Evolutionary conservation across 2,113 vertebrate species (phyloP).

Genomic region (Parus major): DNA sequence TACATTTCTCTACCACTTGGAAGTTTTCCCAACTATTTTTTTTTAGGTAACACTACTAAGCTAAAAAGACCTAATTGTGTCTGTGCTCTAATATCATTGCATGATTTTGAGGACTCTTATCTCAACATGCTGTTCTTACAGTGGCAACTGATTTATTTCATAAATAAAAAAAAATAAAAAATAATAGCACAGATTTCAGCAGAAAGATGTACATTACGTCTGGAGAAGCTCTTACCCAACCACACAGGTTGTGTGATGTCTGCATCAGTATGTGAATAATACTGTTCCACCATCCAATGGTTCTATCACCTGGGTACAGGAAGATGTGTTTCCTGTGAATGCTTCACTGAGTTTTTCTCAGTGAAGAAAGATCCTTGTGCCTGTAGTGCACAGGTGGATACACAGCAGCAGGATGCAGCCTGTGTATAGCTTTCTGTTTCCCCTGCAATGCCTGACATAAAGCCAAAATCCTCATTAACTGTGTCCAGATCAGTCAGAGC

Average conservation of each 20-base stretch:
- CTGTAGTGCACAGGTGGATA: neutral
- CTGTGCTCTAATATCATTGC: neutral
- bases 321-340: neutral
- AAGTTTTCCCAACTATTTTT: neutral
- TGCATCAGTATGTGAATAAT: neutral
- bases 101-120: neutral
- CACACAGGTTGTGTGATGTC: neutral
- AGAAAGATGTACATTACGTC: neutral
- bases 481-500: neutral
- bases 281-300: neutral
- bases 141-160: neutral
- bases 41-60: neutral
- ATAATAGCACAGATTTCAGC: neutral
- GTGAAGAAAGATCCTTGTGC: neutral
- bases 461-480: neutral
- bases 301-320: neutral
- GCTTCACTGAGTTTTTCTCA: neutral
- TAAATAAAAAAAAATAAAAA: neutral
- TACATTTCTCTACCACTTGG: neutral
- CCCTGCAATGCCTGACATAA: neutral
- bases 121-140: neutral
- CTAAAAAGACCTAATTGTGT: neutral
- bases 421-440: neutral
- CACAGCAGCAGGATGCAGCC: neutral
- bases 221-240: neutral